phyloP scores from a whole-genome alignment of 2,113 vertebrate species.

The Pangasianodon hypophthalmus region DNA sequence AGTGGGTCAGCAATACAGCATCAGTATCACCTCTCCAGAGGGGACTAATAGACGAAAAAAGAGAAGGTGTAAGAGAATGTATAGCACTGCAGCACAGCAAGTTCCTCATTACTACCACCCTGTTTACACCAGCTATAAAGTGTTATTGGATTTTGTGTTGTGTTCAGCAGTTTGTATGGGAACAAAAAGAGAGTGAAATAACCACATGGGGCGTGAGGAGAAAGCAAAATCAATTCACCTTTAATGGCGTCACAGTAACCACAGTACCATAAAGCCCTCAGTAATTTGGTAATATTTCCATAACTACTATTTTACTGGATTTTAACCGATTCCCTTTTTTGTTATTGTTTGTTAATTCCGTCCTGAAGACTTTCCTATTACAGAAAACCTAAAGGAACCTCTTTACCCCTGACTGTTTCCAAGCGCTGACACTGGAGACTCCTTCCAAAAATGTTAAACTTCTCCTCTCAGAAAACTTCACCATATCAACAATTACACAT shows the following conservation, averaged over 20 bases:
- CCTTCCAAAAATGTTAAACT: no score
- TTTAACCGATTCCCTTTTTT: background rate
- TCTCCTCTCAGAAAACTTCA: no score
- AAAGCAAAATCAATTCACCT: constrained; percentile 9
- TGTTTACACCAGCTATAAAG: constrained; percentile 56
- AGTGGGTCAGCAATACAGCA: constrained; percentile 35
- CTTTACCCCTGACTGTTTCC: no score
- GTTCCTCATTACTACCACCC: constrained; percentile 52
- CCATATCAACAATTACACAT: no score
- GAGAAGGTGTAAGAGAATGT: background rate
- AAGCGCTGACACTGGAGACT: no score
- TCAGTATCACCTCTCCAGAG: constrained; percentile 39
- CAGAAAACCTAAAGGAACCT: no score
- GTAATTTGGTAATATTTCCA: background rate
- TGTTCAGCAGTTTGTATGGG: constrained; percentile 54
- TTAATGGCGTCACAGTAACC: background rate
- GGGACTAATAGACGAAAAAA: constrained; percentile 39
- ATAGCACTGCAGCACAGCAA: constrained; percentile 3
- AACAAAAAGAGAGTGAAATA: constrained; percentile 6
- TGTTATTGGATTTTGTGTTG: constrained; percentile 57
- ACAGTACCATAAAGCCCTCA: background rate
- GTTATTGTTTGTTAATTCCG: no score
- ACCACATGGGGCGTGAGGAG: constrained; percentile 20
- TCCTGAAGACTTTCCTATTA: no score
- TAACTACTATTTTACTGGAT: background rate